Conservation (phyloP, 2,113 vertebrate genomes). For the Arothron firmamentum region DNA sequence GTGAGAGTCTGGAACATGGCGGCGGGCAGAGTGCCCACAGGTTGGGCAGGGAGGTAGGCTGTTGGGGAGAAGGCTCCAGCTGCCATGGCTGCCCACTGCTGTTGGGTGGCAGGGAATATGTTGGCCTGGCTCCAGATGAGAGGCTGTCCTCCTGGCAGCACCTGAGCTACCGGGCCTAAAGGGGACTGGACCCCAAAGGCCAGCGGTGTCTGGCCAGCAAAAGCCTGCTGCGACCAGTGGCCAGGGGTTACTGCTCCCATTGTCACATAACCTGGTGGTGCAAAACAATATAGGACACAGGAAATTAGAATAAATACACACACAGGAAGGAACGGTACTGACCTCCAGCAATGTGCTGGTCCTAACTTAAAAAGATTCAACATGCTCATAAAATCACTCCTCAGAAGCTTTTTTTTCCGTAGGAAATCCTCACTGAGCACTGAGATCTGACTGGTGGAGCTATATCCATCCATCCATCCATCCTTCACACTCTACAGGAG, state of each 20-base stretch:
- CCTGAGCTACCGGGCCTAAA: constrained; percentile 80
- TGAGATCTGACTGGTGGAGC: constrained; percentile 16
- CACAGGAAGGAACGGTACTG: background rate
- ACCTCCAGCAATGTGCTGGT: background rate
- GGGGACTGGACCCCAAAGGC: constrained; percentile 82
- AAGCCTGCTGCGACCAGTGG: constrained; percentile 95
- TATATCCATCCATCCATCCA: too few species aligned
- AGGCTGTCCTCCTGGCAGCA: constrained; percentile 93
- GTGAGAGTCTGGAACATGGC: constrained; percentile 94
- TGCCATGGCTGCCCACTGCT: constrained; percentile 94
- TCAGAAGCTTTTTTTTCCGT: constrained; percentile 49
- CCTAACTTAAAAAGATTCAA: constrained; percentile 21
- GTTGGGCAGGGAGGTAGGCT: constrained; percentile 97
- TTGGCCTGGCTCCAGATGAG: constrained; percentile 95
- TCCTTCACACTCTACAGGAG: too few species aligned
- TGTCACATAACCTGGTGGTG: constrained; percentile 89
- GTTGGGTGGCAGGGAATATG: constrained; percentile 92
- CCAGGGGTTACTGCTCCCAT: constrained; percentile 96
- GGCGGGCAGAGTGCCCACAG: constrained; percentile 92
- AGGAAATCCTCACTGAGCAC: constrained; percentile 25
- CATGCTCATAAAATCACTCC: constrained; percentile 60
- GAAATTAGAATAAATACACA: constrained; percentile 12
- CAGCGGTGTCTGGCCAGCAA: constrained; percentile 85
- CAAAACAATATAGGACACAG: background rate
- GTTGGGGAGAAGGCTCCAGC: constrained; percentile 89